A percentile compares a stretch with the other conserved stretches of the same genome.
Evolutionary conservation across 2,113 vertebrate species (phyloP).

Genomic region (Hemichromis elongatus): DNA sequence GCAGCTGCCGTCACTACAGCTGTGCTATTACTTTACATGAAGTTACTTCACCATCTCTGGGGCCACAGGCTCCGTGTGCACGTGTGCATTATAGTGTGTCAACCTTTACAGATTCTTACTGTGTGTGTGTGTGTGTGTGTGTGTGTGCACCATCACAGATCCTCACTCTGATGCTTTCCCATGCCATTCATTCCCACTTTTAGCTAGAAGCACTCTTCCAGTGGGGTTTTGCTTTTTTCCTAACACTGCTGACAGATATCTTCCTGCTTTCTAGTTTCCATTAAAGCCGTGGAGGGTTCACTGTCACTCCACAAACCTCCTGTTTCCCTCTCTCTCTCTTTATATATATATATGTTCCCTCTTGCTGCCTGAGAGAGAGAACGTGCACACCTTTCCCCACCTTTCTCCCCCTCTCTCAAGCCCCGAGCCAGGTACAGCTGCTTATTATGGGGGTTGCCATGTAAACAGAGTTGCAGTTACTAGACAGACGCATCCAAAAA

Average conservation of each 20-base stretch:
- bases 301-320: neutral
- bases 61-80: neutral
- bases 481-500: slow-evolving; percentile 15
- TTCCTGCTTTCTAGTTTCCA: slow-evolving; percentile 15
- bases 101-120: neutral
- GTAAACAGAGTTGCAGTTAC: slow-evolving; percentile 44
- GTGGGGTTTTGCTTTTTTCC: slow-evolving; percentile 3
- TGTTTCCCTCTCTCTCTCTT: neutral
- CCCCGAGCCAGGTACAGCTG: slow-evolving; percentile 11
- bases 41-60: slow-evolving; percentile 15
- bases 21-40: slow-evolving; percentile 43
- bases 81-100: neutral
- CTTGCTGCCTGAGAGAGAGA: neutral
- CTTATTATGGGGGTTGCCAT: slow-evolving; percentile 55
- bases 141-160: neutral
- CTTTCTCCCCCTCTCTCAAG: neutral
- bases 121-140: neutral
- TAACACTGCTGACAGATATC: neutral
- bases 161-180: neutral
- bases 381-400: slow-evolving; percentile 1
- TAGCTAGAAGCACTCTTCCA: neutral
- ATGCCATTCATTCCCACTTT: neutral
- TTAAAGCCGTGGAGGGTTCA: neutral
- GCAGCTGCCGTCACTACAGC: slow-evolving; percentile 64
- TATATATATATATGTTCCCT: neutral